Conservation (phyloP, 2,113 vertebrate genomes). For the Vidua chalybeata region DNA sequence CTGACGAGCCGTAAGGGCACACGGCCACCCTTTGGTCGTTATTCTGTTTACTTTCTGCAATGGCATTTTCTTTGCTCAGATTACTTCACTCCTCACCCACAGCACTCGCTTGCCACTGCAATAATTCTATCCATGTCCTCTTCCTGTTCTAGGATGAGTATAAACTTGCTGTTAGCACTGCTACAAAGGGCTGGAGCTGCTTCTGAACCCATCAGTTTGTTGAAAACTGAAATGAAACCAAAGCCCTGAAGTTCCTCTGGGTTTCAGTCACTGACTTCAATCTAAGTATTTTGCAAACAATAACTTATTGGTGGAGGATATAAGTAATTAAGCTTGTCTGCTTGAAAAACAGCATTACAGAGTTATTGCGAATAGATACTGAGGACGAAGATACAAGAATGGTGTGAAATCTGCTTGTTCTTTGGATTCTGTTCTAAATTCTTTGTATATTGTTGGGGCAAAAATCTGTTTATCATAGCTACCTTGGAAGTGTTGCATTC, state of each 20-base stretch:
- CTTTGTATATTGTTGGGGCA: not conserved
- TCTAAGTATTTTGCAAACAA: not conserved
- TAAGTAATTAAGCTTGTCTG: not conserved
- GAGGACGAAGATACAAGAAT: not conserved
- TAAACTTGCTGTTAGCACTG: not conserved
- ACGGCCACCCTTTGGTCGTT: conserved; percentile 18
- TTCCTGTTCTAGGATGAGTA: not conserved
- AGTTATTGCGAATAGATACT: not conserved
- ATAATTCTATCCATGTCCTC: not conserved
- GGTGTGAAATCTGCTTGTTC: not conserved
- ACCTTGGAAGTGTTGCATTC: not conserved
- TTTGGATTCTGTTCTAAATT: not conserved
- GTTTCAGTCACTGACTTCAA: not conserved
- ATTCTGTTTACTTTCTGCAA: conserved; percentile 46
- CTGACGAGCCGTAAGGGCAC: conserved; percentile 41
- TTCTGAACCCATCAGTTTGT: not conserved
- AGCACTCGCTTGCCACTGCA: not conserved
- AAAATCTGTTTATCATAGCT: not conserved
- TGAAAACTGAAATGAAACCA: not conserved
- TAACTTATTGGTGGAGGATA: not conserved
- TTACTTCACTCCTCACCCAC: conserved; percentile 12
- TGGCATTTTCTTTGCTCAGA: conserved; percentile 49
- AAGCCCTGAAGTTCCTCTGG: not conserved
- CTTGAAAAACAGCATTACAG: not conserved
- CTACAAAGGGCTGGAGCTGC: not conserved